Evolutionary conservation across 2,113 vertebrate species (phyloP).

Genomic region (Grantiella picta): DNA sequence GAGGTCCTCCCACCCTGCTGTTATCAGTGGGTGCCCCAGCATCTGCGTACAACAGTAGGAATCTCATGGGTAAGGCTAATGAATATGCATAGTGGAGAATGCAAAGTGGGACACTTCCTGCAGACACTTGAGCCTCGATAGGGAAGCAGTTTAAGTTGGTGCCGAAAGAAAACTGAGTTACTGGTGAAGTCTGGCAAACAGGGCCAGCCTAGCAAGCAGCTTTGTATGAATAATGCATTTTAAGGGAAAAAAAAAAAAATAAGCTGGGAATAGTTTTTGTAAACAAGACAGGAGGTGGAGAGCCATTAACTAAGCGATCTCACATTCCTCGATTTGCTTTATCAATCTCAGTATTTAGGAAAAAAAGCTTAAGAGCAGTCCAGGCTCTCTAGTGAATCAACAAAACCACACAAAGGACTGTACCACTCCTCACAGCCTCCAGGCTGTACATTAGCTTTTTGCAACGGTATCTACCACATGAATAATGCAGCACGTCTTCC

Average conservation of each 20-base stretch:
- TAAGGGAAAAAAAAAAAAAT: background rate
- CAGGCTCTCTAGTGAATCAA: background rate
- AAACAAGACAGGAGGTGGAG: background rate
- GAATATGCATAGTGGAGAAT: background rate
- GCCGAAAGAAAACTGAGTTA: background rate
- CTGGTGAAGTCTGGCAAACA: background rate
- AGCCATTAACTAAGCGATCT: background rate
- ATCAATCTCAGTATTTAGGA: slow-evolving; percentile 5
- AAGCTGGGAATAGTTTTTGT: background rate
- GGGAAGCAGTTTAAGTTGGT: background rate
- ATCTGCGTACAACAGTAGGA: accelerated
- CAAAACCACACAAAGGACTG: slow-evolving; percentile 20
- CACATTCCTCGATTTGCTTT: background rate
- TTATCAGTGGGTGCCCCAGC: background rate
- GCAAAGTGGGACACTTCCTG: background rate
- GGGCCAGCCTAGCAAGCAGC: background rate
- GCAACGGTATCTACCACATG: slow-evolving; percentile 36
- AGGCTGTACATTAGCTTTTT: slow-evolving; percentile 57
- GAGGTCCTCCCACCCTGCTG: background rate
- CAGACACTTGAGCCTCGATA: background rate
- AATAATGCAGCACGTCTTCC: slow-evolving; percentile 50
- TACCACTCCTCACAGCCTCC: slow-evolving; percentile 11
- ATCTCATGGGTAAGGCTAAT: background rate
- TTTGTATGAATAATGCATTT: background rate
- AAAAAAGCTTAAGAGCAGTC: background rate